Percentiles rank a stretch among this genome's conserved stretches.
Evolutionary conservation across 2,113 vertebrate species (phyloP).

Genomic region (Cardinalis cardinalis): DNA sequence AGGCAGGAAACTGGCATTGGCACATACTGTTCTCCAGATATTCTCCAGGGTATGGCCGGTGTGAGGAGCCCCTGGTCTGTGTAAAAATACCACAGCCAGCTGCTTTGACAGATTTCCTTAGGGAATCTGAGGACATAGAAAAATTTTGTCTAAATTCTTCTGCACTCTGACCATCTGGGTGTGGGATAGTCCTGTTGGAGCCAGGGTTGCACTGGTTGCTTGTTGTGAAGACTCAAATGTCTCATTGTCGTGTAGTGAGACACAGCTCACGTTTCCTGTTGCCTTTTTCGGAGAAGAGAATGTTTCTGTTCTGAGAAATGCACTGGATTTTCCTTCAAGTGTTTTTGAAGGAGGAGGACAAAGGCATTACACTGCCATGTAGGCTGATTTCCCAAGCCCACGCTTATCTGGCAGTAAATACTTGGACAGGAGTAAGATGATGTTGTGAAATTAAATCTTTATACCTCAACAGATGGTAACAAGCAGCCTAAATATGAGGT

Average conservation of each 20-base stretch:
- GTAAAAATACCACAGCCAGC: background rate
- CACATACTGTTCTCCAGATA: background rate
- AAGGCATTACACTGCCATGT: background rate
- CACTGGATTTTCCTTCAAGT: background rate
- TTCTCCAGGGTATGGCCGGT: background rate
- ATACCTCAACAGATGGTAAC: background rate
- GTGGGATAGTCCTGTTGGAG: background rate
- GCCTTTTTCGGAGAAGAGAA: background rate
- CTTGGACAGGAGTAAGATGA: background rate
- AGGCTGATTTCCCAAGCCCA: background rate
- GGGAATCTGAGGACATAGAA: background rate
- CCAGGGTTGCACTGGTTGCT: background rate
- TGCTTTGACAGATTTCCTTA: background rate
- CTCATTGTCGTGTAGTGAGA: background rate
- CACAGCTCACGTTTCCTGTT: background rate
- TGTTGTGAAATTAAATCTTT: slow-evolving; percentile 8
- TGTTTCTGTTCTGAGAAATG: background rate
- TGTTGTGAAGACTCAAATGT: background rate
- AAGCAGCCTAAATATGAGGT: background rate
- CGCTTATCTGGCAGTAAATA: background rate
- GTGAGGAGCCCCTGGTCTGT: background rate
- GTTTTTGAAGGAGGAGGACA: background rate
- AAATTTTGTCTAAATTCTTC: background rate
- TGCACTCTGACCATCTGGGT: background rate
- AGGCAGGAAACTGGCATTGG: background rate